Evolutionary conservation across 2,797 vertebrate genomes (phyloP).

Genomic region (Sebastes diploproa): DNA sequence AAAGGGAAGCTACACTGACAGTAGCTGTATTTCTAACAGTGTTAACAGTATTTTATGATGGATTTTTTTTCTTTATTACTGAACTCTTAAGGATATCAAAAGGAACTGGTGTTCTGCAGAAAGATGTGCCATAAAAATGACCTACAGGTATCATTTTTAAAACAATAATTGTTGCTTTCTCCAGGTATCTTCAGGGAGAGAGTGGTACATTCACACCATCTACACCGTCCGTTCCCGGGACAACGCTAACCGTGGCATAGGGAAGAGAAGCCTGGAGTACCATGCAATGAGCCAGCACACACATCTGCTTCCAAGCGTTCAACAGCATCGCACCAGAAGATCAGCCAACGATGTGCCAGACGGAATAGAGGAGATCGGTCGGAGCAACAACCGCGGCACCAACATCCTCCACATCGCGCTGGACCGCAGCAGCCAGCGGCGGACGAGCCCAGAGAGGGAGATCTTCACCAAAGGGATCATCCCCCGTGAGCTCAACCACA

Average conservation of each 20-base stretch:
- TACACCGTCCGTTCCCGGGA: conserved; percentile 81
- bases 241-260: conserved; percentile 80
- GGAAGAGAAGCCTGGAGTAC: conserved; percentile 85
- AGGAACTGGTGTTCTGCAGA: neutral
- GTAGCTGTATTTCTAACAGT: neutral
- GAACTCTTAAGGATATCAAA: neutral
- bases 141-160: neutral
- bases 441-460: conserved; percentile 65
- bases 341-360: conserved; percentile 46
- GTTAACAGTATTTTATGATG: neutral
- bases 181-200: conserved; percentile 83
- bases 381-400: conserved; percentile 81
- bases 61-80: neutral
- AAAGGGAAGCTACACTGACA: neutral
- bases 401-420: conserved; percentile 83
- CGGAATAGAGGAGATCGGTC: conserved; percentile 68
- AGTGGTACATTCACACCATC: conserved; percentile 86
- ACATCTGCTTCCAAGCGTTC: conserved; percentile 24
- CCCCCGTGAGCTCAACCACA: conserved; percentile 79
- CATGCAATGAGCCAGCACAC: conserved; percentile 44
- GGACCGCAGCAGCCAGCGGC: conserved; percentile 69
- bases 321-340: conserved; percentile 37
- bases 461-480: conserved; percentile 70
- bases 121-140: conserved; percentile 6
- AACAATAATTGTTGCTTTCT: neutral